Evolutionary conservation across 1,140 invertebrate genomes (phyloP).

Genomic region (Adoxophyes honmai): DNA sequence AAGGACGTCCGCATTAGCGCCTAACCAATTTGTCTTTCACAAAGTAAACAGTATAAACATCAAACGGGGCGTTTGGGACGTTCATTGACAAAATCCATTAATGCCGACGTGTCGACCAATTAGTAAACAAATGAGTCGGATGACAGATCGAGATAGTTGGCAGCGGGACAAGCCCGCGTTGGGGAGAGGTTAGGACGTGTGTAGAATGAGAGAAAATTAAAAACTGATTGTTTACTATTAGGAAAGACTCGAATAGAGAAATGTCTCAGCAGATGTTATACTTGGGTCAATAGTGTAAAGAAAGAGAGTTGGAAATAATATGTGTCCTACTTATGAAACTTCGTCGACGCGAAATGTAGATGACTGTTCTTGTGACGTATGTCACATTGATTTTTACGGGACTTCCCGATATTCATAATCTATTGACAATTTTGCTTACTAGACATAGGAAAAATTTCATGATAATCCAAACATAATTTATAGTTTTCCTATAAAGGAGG

Average conservation of each 20-base stretch:
- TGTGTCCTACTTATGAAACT: no score
- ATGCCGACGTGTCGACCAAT: constrained; percentile 55
- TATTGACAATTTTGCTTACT: no score
- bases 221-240: neutral
- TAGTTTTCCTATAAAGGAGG: no score
- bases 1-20: constrained; percentile 3
- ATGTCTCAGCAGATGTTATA: neutral
- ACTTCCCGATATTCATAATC: no score
- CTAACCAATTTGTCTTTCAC: constrained; percentile 51
- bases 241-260: constrained; percentile 5
- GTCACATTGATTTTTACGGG: no score
- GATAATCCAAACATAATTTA: no score
- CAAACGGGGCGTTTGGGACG: constrained; percentile 46
- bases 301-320: no score
- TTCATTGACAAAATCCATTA: constrained; percentile 72
- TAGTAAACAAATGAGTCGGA: constrained; percentile 69
- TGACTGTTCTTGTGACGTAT: no score
- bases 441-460: no score
- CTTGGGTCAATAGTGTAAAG: no score
- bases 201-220: neutral
- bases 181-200: neutral
- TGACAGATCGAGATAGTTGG: constrained; percentile 67
- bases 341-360: no score
- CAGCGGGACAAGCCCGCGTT: constrained; percentile 47
- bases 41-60: constrained; percentile 62